Conservation (phyloP, 2,888 invertebrate species). For the Phlogophora meticulosa region DNA sequence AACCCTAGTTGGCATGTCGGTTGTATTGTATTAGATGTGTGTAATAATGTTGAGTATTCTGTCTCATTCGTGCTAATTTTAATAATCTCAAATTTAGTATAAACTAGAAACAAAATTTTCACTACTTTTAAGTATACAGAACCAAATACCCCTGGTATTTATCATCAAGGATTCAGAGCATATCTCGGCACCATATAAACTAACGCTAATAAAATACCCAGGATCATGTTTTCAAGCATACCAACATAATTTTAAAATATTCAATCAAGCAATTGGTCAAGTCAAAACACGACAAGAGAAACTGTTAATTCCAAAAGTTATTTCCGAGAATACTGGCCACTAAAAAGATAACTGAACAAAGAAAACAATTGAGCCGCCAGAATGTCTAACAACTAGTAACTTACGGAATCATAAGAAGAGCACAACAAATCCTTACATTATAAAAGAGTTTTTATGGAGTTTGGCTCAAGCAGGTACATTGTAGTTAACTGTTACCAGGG, state of each 20-base stretch:
- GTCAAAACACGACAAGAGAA: background rate
- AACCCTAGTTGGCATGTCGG: background rate
- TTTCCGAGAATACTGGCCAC: conserved; percentile 2
- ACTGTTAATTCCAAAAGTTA: background rate
- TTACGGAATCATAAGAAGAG: conserved; percentile 35
- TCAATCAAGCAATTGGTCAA: background rate
- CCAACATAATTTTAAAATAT: background rate
- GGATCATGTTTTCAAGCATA: too few species aligned
- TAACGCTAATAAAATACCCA: too few species aligned
- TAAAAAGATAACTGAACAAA: conserved; percentile 28
- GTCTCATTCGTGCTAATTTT: background rate
- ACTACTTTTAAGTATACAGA: background rate
- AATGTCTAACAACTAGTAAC: conserved; percentile 22
- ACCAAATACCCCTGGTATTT: too few species aligned
- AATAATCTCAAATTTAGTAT: too few species aligned
- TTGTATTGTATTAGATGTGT: background rate
- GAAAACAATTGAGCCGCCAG: conserved; percentile 26
- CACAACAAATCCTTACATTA: conserved; percentile 25
- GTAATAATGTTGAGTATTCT: background rate
- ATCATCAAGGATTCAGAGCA: background rate
- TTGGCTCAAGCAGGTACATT: conserved; percentile 25
- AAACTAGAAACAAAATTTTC: background rate
- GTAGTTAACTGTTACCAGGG: conserved; percentile 12
- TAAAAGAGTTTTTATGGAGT: conserved; percentile 15
- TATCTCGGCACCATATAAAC: background rate